Evolutionary conservation across 2,888 invertebrate species (phyloP).

Genomic region (Polydrusus cervinus): DNA sequence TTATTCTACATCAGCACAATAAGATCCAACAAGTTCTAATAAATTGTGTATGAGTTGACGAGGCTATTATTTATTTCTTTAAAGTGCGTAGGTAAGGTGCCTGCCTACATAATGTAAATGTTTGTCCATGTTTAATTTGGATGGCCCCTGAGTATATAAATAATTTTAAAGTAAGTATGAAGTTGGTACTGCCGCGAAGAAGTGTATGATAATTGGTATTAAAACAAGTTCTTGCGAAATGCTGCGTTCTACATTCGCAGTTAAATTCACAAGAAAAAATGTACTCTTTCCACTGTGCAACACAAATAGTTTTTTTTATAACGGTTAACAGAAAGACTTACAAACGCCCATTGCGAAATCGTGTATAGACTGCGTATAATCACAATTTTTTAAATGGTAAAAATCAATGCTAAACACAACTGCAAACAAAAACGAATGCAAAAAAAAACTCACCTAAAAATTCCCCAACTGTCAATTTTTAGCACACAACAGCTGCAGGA

Average conservation of each 20-base stretch:
- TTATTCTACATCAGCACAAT: too few species aligned
- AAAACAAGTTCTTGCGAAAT: constrained; percentile 16
- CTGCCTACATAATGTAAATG: too few species aligned
- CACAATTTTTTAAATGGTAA: background rate
- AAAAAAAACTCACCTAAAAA: constrained; percentile 29
- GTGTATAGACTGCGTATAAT: background rate
- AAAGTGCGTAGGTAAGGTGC: too few species aligned
- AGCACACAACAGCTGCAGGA: constrained; percentile 15
- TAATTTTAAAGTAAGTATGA: too few species aligned
- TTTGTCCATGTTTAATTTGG: too few species aligned
- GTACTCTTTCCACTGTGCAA: constrained; percentile 8
- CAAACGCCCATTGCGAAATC: background rate
- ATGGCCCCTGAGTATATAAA: too few species aligned
- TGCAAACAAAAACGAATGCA: constrained; percentile 7
- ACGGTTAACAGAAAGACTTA: constrained; percentile 12
- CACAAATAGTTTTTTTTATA: background rate
- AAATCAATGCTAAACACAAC: constrained; percentile 8
- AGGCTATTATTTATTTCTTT: too few species aligned
- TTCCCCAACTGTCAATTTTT: constrained; percentile 17
- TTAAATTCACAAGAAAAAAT: background rate
- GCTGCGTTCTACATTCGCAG: background rate
- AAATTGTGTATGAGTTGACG: too few species aligned
- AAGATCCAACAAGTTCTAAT: too few species aligned
- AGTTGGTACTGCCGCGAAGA: too few species aligned
- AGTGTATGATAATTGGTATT: background rate